phyloP scores from a whole-genome alignment of 2,797 vertebrate species.

The Eurystomus glaucurus region DNA sequence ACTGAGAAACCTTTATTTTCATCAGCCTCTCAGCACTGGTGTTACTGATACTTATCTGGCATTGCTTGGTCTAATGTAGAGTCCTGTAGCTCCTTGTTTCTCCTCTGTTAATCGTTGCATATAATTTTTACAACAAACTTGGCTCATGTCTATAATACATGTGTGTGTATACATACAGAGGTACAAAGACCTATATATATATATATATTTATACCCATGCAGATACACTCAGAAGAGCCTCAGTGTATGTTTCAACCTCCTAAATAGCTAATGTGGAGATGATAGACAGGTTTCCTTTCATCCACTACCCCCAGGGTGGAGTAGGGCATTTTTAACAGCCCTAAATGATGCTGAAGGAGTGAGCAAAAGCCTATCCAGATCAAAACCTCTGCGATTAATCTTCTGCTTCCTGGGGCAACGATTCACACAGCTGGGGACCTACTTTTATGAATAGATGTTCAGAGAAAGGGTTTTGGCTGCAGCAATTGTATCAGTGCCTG shows the following conservation, averaged over 20 bases:
- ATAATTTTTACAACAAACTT: background rate
- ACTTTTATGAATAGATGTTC: conserved; percentile 47
- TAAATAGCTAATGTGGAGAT: background rate
- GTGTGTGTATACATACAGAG: accelerated
- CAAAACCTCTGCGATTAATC: conserved; percentile 21
- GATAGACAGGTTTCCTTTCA: background rate
- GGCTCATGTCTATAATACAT: accelerated
- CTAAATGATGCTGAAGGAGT: background rate
- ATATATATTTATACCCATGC: too few species aligned
- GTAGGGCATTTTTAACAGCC: background rate
- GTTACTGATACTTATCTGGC: background rate
- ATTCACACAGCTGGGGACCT: conserved; percentile 14
- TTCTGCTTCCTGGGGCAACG: conserved; percentile 33
- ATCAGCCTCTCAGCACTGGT: background rate
- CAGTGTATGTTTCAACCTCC: background rate
- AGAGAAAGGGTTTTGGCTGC: background rate
- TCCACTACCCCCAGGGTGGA: background rate
- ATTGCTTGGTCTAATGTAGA: background rate
- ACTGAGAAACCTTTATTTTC: background rate
- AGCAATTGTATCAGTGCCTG: background rate
- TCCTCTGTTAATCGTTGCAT: background rate
- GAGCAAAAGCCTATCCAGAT: background rate
- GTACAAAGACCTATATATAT: background rate
- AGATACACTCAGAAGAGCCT: background rate
- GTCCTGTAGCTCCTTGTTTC: background rate